Conservation (phyloP, 2,113 vertebrate species). For the Mobula hypostoma region DNA sequence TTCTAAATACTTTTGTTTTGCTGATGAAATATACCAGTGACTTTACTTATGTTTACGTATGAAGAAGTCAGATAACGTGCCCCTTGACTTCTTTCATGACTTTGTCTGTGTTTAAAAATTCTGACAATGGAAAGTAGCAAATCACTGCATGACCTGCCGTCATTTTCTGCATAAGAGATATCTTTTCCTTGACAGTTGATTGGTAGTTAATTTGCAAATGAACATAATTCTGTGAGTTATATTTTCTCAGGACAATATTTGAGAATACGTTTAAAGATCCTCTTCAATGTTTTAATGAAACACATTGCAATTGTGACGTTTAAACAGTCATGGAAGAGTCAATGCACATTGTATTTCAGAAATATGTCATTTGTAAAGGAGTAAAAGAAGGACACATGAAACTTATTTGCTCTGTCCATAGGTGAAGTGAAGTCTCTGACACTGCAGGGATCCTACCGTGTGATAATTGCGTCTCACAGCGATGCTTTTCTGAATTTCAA, state of each 20-base stretch:
- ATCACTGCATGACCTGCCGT: too few relatives aligned
- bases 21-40: neutral
- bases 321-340: neutral
- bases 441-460: slow-evolving; percentile 53
- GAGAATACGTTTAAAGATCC: too few relatives aligned
- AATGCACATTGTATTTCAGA: neutral
- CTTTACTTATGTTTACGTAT: neutral
- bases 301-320: too few relatives aligned
- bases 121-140: too few relatives aligned
- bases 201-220: too few relatives aligned
- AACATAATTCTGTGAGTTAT: too few relatives aligned
- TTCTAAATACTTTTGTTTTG: neutral
- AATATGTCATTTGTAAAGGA: neutral
- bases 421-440: slow-evolving; percentile 54
- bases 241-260: too few relatives aligned
- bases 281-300: too few relatives aligned
- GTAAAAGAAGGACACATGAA: neutral
- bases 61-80: neutral
- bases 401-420: slow-evolving; percentile 36
- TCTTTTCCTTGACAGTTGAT: too few relatives aligned
- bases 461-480: slow-evolving; percentile 53
- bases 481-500: slow-evolving; percentile 54
- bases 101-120: too few relatives aligned
- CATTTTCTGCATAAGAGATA: too few relatives aligned
- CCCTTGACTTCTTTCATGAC: neutral